These are phyloP conservation scores for Lindbergichthys nudifrons DNA, from an alignment of 2,797 vertebrate species.

Conservation along the genomic window DNA sequence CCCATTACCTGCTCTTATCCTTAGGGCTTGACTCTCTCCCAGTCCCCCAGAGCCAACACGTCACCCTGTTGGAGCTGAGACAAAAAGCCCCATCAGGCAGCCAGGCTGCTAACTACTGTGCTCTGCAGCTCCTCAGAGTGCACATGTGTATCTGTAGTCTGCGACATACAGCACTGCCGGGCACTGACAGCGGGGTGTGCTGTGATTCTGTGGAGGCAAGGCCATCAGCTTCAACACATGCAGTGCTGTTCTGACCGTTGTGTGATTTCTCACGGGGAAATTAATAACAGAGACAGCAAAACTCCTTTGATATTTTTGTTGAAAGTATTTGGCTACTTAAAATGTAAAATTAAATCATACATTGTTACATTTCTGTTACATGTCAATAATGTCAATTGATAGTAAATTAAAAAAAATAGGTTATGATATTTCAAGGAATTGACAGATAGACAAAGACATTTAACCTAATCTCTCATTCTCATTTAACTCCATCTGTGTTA, in stretches of 20 bases:
- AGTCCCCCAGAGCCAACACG: conserved; percentile 58
- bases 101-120: conserved; percentile 44
- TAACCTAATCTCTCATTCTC: conserved; percentile 56
- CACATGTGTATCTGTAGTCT: conserved; percentile 34
- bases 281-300: conserved; percentile 8
- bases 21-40: conserved; percentile 65
- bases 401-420: conserved; percentile 10
- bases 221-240: conserved; percentile 17
- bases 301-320: conserved; percentile 1
- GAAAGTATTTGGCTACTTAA: background rate
- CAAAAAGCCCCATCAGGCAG: conserved; percentile 57
- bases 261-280: conserved; percentile 13
- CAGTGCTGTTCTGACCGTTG: conserved; percentile 16
- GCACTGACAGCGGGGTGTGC: conserved; percentile 30
- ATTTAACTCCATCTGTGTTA: conserved; percentile 72
- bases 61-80: conserved; percentile 59
- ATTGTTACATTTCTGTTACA: conserved; percentile 5
- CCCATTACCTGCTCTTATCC: conserved; percentile 81
- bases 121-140: conserved; percentile 27
- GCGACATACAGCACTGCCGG: conserved; percentile 33
- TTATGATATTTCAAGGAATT: conserved; percentile 17
- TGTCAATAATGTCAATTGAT: conserved; percentile 29
- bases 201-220: conserved; percentile 20
- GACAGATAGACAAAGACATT: conserved; percentile 59
- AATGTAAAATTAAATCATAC: background rate